Conservation (phyloP, 1,140 invertebrate species). For the Branchinecta lindahli region DNA sequence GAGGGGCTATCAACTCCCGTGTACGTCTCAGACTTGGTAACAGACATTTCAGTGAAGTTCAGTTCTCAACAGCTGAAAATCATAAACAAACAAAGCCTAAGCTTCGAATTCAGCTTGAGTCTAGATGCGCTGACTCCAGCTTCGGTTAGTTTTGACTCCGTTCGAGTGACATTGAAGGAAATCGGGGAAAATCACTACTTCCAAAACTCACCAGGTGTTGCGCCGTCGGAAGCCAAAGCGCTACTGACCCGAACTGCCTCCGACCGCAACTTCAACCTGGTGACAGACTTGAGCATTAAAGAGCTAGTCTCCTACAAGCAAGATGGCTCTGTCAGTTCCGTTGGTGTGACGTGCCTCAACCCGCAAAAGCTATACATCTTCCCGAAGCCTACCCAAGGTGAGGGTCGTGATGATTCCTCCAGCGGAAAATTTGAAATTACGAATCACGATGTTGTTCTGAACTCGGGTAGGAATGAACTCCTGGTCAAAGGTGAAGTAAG, state of each 20-base stretch:
- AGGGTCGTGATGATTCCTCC: neutral
- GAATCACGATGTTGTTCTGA: neutral
- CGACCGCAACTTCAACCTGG: conserved; percentile 11
- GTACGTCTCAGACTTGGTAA: neutral
- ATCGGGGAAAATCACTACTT: conserved; percentile 19
- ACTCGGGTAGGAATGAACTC: neutral
- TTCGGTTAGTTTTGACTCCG: neutral
- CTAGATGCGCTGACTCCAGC: neutral
- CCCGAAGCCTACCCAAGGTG: neutral
- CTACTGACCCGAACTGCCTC: neutral
- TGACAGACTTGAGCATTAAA: conserved; percentile 15
- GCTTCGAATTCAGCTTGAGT: neutral
- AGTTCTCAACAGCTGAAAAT: neutral
- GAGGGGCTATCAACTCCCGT: neutral
- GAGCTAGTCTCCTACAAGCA: conserved; percentile 18
- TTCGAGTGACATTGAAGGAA: conserved; percentile 10
- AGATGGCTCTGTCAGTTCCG: conserved; percentile 19
- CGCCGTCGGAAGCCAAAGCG: neutral
- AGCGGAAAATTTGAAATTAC: neutral
- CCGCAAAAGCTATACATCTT: conserved; percentile 16
- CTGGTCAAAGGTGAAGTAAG: neutral
- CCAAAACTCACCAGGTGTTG: conserved; percentile 12
- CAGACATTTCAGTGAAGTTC: neutral
- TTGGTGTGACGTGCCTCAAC: conserved; percentile 16
- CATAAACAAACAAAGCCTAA: neutral